These are phyloP conservation scores for Lepidostoma basale DNA, from an alignment of 1,140 invertebrate species.

Conservation along the genomic window DNA sequence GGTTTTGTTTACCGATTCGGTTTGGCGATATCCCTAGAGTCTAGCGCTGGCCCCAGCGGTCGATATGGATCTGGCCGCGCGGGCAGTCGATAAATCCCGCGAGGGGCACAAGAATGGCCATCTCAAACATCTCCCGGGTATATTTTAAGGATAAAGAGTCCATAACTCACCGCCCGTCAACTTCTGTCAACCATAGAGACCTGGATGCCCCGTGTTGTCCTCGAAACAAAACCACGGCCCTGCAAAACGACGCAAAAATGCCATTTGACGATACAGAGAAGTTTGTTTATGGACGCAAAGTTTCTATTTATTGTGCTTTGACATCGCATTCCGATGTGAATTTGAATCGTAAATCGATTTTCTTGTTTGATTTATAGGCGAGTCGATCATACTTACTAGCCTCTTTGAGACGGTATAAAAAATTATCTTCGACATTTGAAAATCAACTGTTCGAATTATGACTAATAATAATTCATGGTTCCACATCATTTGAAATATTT, in stretches of 20 bases:
- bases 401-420: too few relatives aligned
- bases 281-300: conserved; percentile 12
- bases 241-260: conserved; percentile 25
- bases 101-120: conserved; percentile 42
- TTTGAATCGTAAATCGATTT: conserved; percentile 8
- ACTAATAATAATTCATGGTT: too few relatives aligned
- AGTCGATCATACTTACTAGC: neutral
- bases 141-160: conserved; percentile 45
- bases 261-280: conserved; percentile 16
- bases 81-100: conserved; percentile 40
- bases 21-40: neutral
- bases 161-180: conserved; percentile 44
- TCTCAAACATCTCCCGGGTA: conserved; percentile 43
- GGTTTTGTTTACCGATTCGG: neutral
- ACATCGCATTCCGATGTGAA: conserved; percentile 12
- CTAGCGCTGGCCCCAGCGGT: neutral
- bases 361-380: neutral
- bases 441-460: too few relatives aligned
- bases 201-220: conserved; percentile 8
- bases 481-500: too few relatives aligned
- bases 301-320: conserved; percentile 14
- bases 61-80: conserved; percentile 41
- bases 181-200: conserved; percentile 41
- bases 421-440: too few relatives aligned
- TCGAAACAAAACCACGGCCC: neutral